phyloP scores from a whole-genome alignment of 2,797 vertebrate species.

The Channa striata region DNA sequence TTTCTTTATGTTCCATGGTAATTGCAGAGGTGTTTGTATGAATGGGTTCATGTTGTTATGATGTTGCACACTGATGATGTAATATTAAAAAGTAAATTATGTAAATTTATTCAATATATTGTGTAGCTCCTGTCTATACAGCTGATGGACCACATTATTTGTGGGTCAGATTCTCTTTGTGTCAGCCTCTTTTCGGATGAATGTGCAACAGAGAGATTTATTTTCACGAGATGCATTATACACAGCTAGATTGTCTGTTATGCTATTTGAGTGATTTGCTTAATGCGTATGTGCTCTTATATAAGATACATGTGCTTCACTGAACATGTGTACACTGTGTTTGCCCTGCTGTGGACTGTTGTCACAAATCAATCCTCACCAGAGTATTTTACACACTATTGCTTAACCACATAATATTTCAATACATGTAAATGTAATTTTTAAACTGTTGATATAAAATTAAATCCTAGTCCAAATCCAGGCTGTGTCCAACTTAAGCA shows the following conservation, averaged over 20 bases:
- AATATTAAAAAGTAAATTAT: neutral
- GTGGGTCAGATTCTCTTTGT: slow-evolving; percentile 11
- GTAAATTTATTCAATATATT: neutral
- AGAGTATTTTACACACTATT: neutral
- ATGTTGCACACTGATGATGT: neutral
- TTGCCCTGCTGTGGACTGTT: neutral
- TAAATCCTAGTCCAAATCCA: too few relatives aligned
- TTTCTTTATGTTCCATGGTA: slow-evolving; percentile 1
- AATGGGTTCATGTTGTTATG: neutral
- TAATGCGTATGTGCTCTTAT: neutral
- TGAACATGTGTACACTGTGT: neutral
- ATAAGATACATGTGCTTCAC: neutral
- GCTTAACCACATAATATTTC: neutral
- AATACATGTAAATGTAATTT: slow-evolving; percentile 1
- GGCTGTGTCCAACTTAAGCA: neutral
- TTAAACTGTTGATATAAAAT: neutral
- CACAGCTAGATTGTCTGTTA: neutral
- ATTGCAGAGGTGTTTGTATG: neutral
- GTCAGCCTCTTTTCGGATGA: neutral
- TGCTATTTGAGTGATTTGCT: slow-evolving; percentile 2
- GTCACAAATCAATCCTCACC: neutral
- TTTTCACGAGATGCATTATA: neutral
- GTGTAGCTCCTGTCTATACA: neutral
- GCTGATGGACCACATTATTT: slow-evolving; percentile 1
- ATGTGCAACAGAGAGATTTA: neutral